Evolutionary conservation across 1,140 invertebrate genomes (phyloP), one percentile per base, ranked within the genome.

Genomic region (Lycorma delicatula): DNA sequence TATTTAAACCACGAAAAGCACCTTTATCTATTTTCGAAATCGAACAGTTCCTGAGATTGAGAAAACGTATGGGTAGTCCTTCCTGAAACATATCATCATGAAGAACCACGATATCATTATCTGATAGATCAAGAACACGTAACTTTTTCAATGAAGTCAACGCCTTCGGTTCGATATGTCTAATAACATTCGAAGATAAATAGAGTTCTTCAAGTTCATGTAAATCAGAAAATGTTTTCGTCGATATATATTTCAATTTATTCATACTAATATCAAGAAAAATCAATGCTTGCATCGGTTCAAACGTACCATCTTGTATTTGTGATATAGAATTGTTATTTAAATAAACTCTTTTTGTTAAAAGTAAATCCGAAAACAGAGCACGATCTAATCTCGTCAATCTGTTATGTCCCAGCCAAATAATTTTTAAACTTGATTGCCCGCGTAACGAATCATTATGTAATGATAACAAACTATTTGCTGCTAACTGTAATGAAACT

Each of bases 391-490:
- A 72, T 54, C 81, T 75, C n/a, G 79, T 82, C 44, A 93, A 71
- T 65, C 84, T 81, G 69, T 93, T 93, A 70, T 91, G 82, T 27
- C 86, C 83, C 13, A 93, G 72, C 87, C 89, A 91, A 79, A 93
- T 84, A 57, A 91, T 89, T 70, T 90, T 83, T 13, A 92, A 82
- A 59, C 83, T 85, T 1, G 81, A 81, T 70, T 91, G 88, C 3
- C 86, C 85, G 25, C 80, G 72, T 18, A 94, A 78, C 1, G 88
- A 87, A 65, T 85, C 83, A 65, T 86, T 84, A 68, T 91, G 86
- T 25, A 96, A 71, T 6, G 81, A 76, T 18, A 77, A 79, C 52
- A 96, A 80, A 61, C 81, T 81, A 71, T 96, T 97, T 52, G 83
- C 81, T 67, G 89, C 87, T 7, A 96, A 72, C 69, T 93, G 89